These are phyloP conservation scores for Drosophila kikkawai DNA, from an alignment of 1,140 invertebrate genomes.

Conservation along the genomic window DNA sequence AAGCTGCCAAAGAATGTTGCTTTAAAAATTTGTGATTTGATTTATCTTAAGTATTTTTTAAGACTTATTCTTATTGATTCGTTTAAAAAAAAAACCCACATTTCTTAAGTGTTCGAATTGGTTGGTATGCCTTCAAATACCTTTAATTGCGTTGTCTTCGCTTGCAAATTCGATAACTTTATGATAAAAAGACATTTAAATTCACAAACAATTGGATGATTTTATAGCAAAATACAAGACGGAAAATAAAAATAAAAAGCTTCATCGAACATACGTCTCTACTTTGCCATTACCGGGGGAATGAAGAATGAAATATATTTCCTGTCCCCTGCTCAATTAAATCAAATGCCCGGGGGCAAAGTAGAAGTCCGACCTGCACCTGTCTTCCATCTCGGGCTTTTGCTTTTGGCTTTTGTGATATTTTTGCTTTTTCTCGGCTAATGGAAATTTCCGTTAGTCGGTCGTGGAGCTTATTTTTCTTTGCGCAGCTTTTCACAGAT, in stretches of 20 bases:
- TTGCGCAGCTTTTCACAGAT: conserved; percentile 75
- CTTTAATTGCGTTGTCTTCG: neutral
- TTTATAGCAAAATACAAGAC: conserved; percentile 2
- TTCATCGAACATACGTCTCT: conserved; percentile 12
- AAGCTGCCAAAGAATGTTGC: neutral
- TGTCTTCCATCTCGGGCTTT: conserved; percentile 36
- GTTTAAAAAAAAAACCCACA: neutral
- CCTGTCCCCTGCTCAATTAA: conserved; percentile 73
- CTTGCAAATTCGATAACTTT: neutral
- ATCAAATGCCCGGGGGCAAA: conserved; percentile 22
- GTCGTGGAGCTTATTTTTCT: conserved; percentile 68
- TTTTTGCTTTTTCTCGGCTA: conserved; percentile 48
- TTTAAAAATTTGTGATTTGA: neutral
- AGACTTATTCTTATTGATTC: too few species aligned
- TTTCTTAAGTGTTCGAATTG: too few species aligned
- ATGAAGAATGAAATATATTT: conserved; percentile 42
- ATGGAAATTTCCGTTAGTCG: conserved; percentile 75
- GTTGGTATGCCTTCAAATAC: neutral
- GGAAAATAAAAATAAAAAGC: conserved; percentile 14
- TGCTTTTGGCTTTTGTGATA: conserved; percentile 57
- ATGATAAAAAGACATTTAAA: neutral
- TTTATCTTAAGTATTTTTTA: neutral
- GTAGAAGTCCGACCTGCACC: conserved; percentile 29
- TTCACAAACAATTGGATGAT: neutral
- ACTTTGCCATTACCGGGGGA: neutral